Base-by-base conservation (phyloP, 30 jellyfish, hydroid and myxozoan species). In the Cassiopea andromeda region DNA sequence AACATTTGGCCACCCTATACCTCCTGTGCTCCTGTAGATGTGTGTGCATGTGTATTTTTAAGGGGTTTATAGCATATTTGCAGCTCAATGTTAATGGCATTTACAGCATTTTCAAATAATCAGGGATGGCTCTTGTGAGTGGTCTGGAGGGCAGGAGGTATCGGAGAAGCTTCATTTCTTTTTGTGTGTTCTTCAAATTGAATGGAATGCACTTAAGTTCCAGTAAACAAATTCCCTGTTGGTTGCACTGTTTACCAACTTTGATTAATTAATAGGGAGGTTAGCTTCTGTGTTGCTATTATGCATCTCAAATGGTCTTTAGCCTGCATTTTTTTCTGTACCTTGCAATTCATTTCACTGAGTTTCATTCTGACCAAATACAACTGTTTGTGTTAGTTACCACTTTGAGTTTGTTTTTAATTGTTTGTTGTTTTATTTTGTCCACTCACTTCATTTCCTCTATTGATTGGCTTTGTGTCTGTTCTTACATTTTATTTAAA, bases 111-210 rank as follows among this genome's bases (percentile, higher is more conserved):
- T 5, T 50, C 5, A 9, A 9, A 50, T 70, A 15, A 70, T 46
- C 43, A 50, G 75, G 87, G 27, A 58, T 84, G 85, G 54, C 73
- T 7, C 19, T 7, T 27, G 54, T 60, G 73, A 87, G 80, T 60
- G 64, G 73, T 48, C 15, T 12, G 81, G 94, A 87, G 94, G 94
- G 94, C 94, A 87, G 94, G 90, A 87, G 94, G 88, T 87, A 87
- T 87, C 94, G 94, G 94, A 81, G 94, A 87, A 87, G 87, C 94
- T 89, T 48, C 48, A 57, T 81, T 87, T 78, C 83, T 87, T 77
- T 75, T 64, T 87, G 78, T 87, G 87, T 71, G 46, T 48, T 85
- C 83, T 85, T 77, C 79, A 77, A 15, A 9, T 70, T 70, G 50
- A 19, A 70, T 70, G 50, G 79, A 70, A 70, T 70, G 50, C 79